phyloP scores from a whole-genome alignment of 2,797 vertebrate species.

The Anguilla obscura region DNA sequence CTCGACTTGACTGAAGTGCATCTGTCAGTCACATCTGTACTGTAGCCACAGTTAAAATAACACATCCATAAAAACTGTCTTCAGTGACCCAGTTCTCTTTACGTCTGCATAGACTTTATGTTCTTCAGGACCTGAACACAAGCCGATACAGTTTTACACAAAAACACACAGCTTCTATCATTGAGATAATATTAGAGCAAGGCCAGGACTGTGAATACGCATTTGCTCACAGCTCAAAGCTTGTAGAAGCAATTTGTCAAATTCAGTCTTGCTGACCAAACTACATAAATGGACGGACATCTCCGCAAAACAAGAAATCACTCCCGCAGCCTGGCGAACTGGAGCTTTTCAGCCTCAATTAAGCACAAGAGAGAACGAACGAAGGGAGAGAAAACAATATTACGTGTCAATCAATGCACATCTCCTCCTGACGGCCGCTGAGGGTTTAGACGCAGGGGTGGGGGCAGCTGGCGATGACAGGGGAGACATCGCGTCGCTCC shows the following conservation, averaged over 20 bases:
- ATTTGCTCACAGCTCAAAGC: conserved; percentile 41
- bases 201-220: background rate
- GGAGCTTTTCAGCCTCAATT: conserved; percentile 58
- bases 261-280: conserved; percentile 38
- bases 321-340: conserved; percentile 29
- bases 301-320: conserved; percentile 45
- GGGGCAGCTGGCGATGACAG: conserved; percentile 52
- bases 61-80: background rate
- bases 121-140: background rate
- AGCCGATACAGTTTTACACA: background rate
- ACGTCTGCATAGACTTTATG: background rate
- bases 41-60: background rate
- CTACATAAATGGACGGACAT: conserved; percentile 46
- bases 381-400: conserved; percentile 41
- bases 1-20: background rate
- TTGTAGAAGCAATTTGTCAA: conserved; percentile 53
- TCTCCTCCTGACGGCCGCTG: conserved; percentile 40
- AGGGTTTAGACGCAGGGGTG: conserved; percentile 37
- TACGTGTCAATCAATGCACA: conserved; percentile 51
- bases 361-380: conserved; percentile 43
- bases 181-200: background rate
- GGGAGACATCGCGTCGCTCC: conserved; percentile 46
- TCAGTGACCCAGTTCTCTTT: background rate
- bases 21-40: background rate
- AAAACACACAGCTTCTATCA: background rate